Evolutionary conservation across 2,113 vertebrate species (phyloP).

Genomic region (Clarias batrachus): DNA sequence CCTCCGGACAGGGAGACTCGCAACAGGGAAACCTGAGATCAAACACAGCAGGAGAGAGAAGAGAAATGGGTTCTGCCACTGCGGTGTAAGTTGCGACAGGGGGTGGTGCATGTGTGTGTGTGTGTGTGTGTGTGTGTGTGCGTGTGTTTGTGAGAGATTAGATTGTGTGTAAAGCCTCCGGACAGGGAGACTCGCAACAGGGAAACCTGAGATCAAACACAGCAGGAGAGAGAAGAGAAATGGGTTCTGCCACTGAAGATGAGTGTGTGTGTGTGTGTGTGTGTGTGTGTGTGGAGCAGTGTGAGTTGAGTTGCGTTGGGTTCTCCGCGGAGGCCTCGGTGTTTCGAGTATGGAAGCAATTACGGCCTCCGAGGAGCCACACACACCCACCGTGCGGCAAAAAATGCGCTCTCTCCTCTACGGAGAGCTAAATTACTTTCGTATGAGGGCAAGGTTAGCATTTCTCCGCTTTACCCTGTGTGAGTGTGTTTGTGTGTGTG

Average conservation of each 20-base stretch:
- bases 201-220: conserved; percentile 37
- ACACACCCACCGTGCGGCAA: conserved; percentile 81
- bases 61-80: conserved; percentile 38
- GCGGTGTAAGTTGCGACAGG: not conserved
- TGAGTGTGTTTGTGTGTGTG: conserved; percentile 28
- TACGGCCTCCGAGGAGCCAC: conserved; percentile 82
- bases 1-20: conserved; percentile 13
- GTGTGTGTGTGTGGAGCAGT: conserved; percentile 54
- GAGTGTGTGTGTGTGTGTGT: conserved; percentile 47
- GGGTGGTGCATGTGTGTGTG: conserved; percentile 40
- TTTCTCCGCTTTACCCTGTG: conserved; percentile 31
- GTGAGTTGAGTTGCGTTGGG: conserved; percentile 30
- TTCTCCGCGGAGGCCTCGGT: conserved; percentile 68
- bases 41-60: conserved; percentile 34
- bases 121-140: conserved; percentile 39
- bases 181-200: conserved; percentile 9
- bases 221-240: conserved; percentile 35
- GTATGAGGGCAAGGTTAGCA: conserved; percentile 77
- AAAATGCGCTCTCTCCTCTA: conserved; percentile 76
- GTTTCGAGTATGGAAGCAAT: conserved; percentile 91
- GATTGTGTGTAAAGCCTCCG: conserved; percentile 33
- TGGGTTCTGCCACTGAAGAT: conserved; percentile 49
- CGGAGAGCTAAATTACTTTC: conserved; percentile 77
- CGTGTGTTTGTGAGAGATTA: conserved; percentile 26
- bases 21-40: conserved; percentile 32